Evolutionary conservation across 2,797 vertebrate genomes (phyloP), one percentile per base, ranked within the genome.

Genomic region (Muraenolepis orangiensis): DNA sequence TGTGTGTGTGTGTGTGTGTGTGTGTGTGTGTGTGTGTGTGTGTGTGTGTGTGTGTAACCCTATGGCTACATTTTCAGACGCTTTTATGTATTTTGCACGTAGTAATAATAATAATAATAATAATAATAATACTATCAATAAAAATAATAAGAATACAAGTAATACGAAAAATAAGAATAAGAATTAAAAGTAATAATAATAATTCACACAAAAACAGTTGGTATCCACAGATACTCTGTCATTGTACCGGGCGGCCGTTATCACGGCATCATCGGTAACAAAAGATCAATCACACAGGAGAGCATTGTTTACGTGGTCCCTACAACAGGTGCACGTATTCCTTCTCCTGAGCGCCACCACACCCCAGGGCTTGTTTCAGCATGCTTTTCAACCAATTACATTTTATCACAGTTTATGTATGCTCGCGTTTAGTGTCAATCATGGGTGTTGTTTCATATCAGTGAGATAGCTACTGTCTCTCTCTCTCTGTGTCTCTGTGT

Each of bases 1-100:
- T 34, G n/a, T 20, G 73, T 76, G 74, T 77, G 71, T 61, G 32
- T 34, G 32, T 34, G 32, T 34, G n/a, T 20, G 73, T 76, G 74
- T 77, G 71, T 61, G 32, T 34, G 32, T 34, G 32, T 34, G n/a
- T 20, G 73, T 76, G 74, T 77, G 71, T 61, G 32, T 34, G 32
- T 34, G 32, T 34, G n/a, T 57, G 51, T 23, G 6, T 57, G 1
- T 1, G 18, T 20, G 51, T n/a, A 57, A 57, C 20, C 18, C 51
- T 23, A 6, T 57, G 20, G 20, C 8, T 23, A n/a, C 51, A 8
- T 23, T n/a, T n/a, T 23, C 51, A 18, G 20, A n/a, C 0, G n/a
- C 51, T 57, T 57, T 23, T 6, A 23, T 23, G 8, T 57, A 57
- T 8, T 57, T n/a, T n/a, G 51, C 51, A 23, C 51, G 8, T 23